Base-by-base conservation (phyloP, 2,797 vertebrate genomes). In the Hyperoplus immaculatus region DNA sequence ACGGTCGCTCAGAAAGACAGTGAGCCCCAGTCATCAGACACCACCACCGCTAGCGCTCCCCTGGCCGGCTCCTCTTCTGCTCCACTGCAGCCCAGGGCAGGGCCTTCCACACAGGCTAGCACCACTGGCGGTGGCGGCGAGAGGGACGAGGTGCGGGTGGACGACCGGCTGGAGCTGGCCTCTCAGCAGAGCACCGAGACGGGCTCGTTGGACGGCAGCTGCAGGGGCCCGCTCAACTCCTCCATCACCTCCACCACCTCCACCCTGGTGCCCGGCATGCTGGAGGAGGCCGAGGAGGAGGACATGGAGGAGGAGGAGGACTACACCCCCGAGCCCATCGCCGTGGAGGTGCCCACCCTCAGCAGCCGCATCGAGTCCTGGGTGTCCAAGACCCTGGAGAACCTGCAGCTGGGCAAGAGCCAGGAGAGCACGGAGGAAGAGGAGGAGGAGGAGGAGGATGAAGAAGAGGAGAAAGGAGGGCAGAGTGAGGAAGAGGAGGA, bases 131-230 rank as follows among this genome's bases (percentile, higher is more conserved):
- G 76, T 8, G 15, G 63, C 4, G 78, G 88, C 0, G 97, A 97
- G 49, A 96, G 92, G 75, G 97, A 98, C 1, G 98, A 98, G 78
- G 94, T 86, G 51, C 97, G 97, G 45, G 95, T 94, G 0, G 98
- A 99, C 45, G 98, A 99, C 90, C 94, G 96, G 46, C 87, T 99
- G 92, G 98, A 99, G 76, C 96, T 97, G 96, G 98, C 97, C 63
- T 99, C 98, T 0, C 97, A 99, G 93, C 97, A 98, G 94, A 99
- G 98, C 77, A 99, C 98, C 0, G 98, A 99, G 94, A 99, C 98
- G 0, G 98, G 97, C 42, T 99, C 98, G 0, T 86, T 99, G 91
- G 98, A 99, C n/a, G 98, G 98, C 69, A 99, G 98, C 92, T 98
- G 97, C 91, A 93, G 97, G 83, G 97, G 97, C 51, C 95, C 96